Conservation (phyloP, 2,113 vertebrate species). For the Podocnemis expansa region DNA sequence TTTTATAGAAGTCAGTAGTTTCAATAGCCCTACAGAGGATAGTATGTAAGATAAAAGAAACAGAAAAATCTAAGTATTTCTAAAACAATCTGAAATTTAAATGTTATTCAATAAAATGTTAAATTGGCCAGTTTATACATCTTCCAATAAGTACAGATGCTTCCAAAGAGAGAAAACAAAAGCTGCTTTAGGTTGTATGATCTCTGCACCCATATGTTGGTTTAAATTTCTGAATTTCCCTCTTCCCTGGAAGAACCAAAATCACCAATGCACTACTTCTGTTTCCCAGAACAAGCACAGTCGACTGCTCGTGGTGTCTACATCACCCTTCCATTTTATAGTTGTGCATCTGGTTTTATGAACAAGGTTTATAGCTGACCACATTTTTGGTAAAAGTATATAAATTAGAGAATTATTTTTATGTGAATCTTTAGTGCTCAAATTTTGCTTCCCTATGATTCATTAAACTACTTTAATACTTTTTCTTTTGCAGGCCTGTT, state of each 20-base stretch:
- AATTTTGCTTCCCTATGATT: conserved; percentile 16
- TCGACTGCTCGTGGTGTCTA: not conserved
- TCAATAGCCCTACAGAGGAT: not conserved
- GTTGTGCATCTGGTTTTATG: not conserved
- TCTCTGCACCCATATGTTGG: not conserved
- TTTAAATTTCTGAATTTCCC: not conserved
- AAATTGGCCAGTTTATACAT: not conserved
- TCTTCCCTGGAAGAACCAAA: not conserved
- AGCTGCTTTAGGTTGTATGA: not conserved
- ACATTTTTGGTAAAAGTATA: not conserved
- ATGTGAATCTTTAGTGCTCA: not conserved
- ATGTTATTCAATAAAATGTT: not conserved
- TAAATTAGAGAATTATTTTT: not conserved
- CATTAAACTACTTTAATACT: not conserved
- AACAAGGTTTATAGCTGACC: not conserved
- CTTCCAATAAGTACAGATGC: not conserved
- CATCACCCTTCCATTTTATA: not conserved
- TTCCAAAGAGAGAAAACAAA: not conserved
- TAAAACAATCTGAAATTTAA: not conserved
- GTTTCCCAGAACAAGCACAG: not conserved
- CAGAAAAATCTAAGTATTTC: not conserved
- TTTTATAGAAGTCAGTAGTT: not conserved
- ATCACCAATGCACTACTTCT: not conserved
- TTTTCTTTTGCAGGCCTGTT: conserved; percentile 64
- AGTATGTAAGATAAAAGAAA: not conserved